Evolutionary conservation across 2,113 vertebrate genomes (phyloP).

Genomic region (Macaca mulatta): DNA sequence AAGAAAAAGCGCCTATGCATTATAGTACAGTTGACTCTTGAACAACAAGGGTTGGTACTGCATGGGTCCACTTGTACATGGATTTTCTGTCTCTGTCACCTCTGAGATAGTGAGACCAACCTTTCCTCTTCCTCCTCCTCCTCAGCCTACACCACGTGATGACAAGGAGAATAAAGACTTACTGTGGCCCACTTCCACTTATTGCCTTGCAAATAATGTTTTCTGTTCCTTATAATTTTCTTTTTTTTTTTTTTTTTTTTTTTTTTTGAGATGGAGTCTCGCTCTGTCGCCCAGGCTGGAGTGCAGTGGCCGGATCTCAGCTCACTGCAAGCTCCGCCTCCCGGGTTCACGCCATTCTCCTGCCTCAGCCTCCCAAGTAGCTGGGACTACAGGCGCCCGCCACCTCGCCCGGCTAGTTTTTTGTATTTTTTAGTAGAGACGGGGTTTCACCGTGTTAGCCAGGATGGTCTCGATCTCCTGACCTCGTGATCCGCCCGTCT

Average conservation of each 20-base stretch:
- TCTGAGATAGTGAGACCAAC: neutral
- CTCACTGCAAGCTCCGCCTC: no score
- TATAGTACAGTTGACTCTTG: neutral
- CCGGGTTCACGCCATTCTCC: no score
- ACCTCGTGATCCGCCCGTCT: no score
- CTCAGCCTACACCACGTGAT: neutral
- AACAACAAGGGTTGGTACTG: neutral
- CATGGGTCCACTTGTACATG: neutral
- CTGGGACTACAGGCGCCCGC: no score
- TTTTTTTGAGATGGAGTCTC: no score
- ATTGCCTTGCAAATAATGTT: neutral
- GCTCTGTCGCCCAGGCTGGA: no score
- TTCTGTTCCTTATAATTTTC: neutral
- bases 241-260: neutral
- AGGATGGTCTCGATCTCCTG: no score
- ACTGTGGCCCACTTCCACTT: neutral
- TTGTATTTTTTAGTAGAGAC: no score
- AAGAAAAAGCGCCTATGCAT: neutral
- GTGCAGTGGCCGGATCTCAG: no score
- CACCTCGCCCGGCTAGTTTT: no score
- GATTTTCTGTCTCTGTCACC: neutral
- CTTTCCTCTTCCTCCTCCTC: neutral
- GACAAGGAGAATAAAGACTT: neutral
- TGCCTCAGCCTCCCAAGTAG: no score
- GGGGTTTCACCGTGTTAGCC: no score